Evolutionary conservation across 2,797 vertebrate genomes (phyloP).

Genomic region (Xenops minutus): DNA sequence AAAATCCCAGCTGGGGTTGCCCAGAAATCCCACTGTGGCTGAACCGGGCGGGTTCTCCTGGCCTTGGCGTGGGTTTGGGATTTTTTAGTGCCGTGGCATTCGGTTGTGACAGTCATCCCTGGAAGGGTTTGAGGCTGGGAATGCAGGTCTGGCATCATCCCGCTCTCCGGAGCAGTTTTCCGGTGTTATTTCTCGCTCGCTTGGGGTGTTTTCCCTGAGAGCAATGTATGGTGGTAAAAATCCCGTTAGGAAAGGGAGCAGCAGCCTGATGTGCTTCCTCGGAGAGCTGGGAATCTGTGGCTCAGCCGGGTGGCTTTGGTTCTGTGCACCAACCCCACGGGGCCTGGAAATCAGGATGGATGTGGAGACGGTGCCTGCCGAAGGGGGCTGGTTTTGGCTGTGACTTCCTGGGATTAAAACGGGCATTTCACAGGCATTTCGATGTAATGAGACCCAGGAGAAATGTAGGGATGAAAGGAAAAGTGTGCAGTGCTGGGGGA

Average conservation of each 20-base stretch:
- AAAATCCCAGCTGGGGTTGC: neutral
- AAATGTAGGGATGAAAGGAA: neutral
- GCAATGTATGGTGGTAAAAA: neutral
- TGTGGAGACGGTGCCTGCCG: neutral
- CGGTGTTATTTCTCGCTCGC: rapidly evolving
- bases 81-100: rapidly evolving
- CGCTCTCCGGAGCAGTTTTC: rapidly evolving
- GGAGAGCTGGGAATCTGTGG: rapidly evolving
- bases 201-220: neutral
- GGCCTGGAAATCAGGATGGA: neutral
- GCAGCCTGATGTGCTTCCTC: rapidly evolving
- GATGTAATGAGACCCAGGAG: rapidly evolving
- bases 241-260: neutral
- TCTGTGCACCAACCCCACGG: rapidly evolving
- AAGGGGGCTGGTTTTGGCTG: neutral
- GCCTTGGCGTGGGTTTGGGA: neutral
- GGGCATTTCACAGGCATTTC: rapidly evolving
- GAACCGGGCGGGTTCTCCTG: rapidly evolving
- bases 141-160: rapidly evolving
- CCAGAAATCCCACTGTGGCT: rapidly evolving
- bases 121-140: neutral
- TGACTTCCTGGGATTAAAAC: neutral
- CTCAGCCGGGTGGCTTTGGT: rapidly evolving
- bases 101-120: rapidly evolving
- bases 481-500: neutral